Evolutionary conservation across 2,888 invertebrate genomes (phyloP), one percentile per base, ranked within the genome.

Genomic region (Sinotaia quadrata): DNA sequence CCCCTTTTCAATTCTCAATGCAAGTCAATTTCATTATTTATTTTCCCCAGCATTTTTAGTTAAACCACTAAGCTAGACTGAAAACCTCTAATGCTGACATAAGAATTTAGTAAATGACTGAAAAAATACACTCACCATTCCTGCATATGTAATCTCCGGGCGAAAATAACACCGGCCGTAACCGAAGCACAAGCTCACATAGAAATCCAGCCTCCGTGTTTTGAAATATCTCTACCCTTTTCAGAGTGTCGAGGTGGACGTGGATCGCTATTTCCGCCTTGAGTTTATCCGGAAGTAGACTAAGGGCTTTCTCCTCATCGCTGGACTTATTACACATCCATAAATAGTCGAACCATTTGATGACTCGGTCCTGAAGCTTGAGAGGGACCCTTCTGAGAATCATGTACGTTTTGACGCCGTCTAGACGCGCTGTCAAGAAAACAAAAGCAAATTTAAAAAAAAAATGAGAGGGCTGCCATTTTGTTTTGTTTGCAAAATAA

Each of bases 211-310:
- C 98, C 90, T 98, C 98, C 62, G 98, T 98, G 90, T 98, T 97
- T 91, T 98, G 98, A 91, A 98, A 98, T 88, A 98, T 98, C 91
- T 98, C 98, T 87, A 98, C 88, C 62, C 87, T 75, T 89, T 97
- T 97, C 88, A 98, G 91, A 74, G 98, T 98, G 91, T 98, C 98
- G 90, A 98, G 91, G 89, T 98, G 98, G 83, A 98, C 98, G 91
- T 98, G 98, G 90, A 98, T 98, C 86, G 98, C 98, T 87, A 98
- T 98, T 91, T 98, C 98, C 72, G 98, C 98, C 90, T 98, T 98
- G 84, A 98, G 92, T 90, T 98, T 97, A 90, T 98, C 97, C 31
- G 87, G 87, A 36, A 86, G 78, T 33, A 86, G 77, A 67, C 79
- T 79, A 8, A 88, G 76, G 2, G 87, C 85, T 89, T 94, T 94